Percentiles rank a stretch among this genome's conserved stretches.
These are phyloP conservation scores for Cranoglanis bouderius DNA, from an alignment of 2,113 vertebrate genomes.

Conservation along the genomic window DNA sequence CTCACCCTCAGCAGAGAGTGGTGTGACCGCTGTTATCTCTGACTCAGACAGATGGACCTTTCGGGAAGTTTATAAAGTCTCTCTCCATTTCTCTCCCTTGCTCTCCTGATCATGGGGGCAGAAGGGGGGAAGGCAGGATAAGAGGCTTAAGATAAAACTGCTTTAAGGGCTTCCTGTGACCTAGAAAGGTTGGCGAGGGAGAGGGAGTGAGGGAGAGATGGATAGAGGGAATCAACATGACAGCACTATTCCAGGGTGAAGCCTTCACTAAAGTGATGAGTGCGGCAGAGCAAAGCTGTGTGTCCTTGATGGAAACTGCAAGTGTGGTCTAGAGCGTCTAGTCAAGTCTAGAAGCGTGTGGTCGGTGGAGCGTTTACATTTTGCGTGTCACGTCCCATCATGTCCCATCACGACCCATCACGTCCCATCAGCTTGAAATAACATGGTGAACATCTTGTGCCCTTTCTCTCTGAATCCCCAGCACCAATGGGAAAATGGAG, in stretches of 20 bases:
- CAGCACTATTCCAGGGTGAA: conserved; percentile 14
- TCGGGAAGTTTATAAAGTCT: conserved; percentile 54
- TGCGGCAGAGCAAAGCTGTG: conserved; percentile 60
- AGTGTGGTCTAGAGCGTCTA: too few species aligned
- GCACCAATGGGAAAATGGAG: neutral
- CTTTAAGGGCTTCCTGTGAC: conserved; percentile 45
- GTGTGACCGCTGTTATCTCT: conserved; percentile 21
- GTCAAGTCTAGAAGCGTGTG: neutral
- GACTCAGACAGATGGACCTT: conserved; percentile 51
- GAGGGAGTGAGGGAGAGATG: conserved; percentile 32
- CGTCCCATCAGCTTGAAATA: conserved; percentile 11
- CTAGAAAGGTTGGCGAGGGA: conserved; percentile 44
- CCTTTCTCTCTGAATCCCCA: neutral
- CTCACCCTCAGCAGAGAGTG: conserved; percentile 21
- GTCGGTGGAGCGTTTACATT: neutral
- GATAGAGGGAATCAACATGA: conserved; percentile 7
- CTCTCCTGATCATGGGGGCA: conserved; percentile 48
- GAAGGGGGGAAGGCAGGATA: conserved; percentile 55
- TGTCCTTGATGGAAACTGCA: conserved; percentile 51
- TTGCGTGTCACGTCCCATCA: conserved; percentile 3
- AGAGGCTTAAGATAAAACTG: conserved; percentile 64
- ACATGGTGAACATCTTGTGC: neutral
- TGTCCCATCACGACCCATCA: neutral
- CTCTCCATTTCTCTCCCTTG: conserved; percentile 5
- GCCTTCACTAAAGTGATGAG: conserved; percentile 54